Conservation (phyloP, 2,113 vertebrate species). For the Takifugu bimaculatus region DNA sequence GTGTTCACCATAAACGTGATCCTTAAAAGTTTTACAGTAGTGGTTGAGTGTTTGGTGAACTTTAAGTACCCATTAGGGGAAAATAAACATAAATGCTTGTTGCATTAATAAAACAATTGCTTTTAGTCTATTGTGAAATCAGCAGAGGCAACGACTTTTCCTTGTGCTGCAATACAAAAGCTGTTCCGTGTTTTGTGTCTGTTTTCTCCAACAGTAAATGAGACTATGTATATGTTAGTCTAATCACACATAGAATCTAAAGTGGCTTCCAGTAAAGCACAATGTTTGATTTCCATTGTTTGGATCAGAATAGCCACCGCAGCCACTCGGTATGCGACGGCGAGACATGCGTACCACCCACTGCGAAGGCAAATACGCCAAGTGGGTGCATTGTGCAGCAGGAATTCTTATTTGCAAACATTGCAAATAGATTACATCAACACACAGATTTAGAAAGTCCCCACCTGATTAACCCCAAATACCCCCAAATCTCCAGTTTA, state of each 20-base stretch:
- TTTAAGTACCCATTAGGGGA: conserved; percentile 39
- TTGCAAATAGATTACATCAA: conserved; percentile 65
- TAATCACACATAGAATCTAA: conserved; percentile 76
- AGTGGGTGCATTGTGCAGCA: conserved; percentile 71
- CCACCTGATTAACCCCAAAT: conserved; percentile 15
- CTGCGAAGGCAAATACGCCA: conserved; percentile 63
- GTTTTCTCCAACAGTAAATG: conserved; percentile 53
- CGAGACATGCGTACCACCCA: conserved; percentile 65
- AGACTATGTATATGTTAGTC: conserved; percentile 55
- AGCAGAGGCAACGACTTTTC: conserved; percentile 52
- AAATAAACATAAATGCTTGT: conserved; percentile 64
- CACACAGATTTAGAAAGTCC: conserved; percentile 28
- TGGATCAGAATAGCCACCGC: conserved; percentile 64
- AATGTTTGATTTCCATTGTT: conserved; percentile 76
- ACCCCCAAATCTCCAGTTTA: conserved; percentile 12
- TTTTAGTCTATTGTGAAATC: conserved; percentile 53
- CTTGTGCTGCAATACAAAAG: conserved; percentile 63
- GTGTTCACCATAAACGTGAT: too few relatives aligned
- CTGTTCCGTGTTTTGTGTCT: conserved; percentile 76
- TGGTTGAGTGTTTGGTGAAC: conserved; percentile 35
- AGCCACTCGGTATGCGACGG: conserved; percentile 47
- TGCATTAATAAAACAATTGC: conserved; percentile 53
- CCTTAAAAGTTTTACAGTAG: too few relatives aligned
- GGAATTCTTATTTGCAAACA: conserved; percentile 71
- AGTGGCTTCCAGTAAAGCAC: conserved; percentile 68